These are phyloP conservation scores for Megalurothrips usitatus DNA, from an alignment of 2,888 invertebrate species.

Conservation along the genomic window DNA sequence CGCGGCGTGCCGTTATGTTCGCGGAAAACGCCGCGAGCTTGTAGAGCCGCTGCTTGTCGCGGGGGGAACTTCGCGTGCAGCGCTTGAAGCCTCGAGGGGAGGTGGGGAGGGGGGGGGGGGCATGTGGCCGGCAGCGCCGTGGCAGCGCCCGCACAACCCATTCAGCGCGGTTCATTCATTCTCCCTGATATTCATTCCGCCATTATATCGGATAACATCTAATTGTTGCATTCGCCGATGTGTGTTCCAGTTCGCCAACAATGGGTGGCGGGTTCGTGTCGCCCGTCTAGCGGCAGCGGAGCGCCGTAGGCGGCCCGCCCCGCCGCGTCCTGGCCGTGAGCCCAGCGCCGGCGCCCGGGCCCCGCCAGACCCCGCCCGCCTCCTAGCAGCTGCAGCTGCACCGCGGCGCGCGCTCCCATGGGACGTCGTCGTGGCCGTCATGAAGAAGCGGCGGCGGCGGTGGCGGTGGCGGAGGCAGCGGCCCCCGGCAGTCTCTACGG, in stretches of 20 bases:
- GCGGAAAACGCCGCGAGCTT: too few relatives aligned
- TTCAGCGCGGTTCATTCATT: not conserved
- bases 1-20: too few relatives aligned
- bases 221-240: slow-evolving; percentile 41
- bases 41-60: too few relatives aligned
- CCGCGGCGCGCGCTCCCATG: not conserved
- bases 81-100: too few relatives aligned
- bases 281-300: slow-evolving; percentile 53
- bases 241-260: slow-evolving; percentile 63
- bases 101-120: too few relatives aligned
- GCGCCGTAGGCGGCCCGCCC: slow-evolving; percentile 39
- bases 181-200: not conserved
- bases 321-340: slow-evolving; percentile 38
- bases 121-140: too few relatives aligned
- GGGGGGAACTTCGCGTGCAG: too few relatives aligned
- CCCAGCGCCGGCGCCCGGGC: slow-evolving; percentile 31
- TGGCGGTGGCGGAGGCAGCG: not conserved
- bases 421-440: not conserved
- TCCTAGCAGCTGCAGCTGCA: not conserved
- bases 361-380: slow-evolving; percentile 18
- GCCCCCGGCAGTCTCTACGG: slow-evolving; percentile 32
- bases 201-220: not conserved
- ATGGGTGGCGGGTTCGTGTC: slow-evolving; percentile 70
- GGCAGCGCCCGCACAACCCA: too few relatives aligned
- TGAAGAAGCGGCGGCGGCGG: not conserved